phyloP scores from a whole-genome alignment of 2,797 vertebrate species.

The Rhinophrynus dorsalis region DNA sequence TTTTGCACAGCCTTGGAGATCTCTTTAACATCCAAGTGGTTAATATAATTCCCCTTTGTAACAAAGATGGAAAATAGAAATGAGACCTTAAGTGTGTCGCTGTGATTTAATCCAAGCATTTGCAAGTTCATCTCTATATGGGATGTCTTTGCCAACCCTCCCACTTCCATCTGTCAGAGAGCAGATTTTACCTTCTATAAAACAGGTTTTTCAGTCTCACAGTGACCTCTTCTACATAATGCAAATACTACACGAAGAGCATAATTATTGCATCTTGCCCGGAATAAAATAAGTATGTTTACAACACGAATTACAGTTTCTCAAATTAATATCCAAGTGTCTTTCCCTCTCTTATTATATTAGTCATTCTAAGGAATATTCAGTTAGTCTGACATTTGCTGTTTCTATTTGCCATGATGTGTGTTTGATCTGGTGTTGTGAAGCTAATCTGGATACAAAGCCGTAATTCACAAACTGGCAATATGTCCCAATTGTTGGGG shows the following conservation, averaged over 20 bases:
- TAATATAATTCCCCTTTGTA: slow-evolving; percentile 1
- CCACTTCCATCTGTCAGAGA: slow-evolving; percentile 44
- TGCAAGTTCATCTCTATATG: slow-evolving; percentile 14
- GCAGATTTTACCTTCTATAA: slow-evolving; percentile 29
- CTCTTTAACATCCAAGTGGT: no score
- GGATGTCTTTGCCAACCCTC: slow-evolving; percentile 35
- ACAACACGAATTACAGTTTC: slow-evolving; percentile 2
- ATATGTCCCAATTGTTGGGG: no score
- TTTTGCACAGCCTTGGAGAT: no score
- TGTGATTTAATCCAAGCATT: slow-evolving; percentile 10
- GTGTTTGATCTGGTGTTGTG: no score
- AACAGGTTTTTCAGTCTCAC: slow-evolving; percentile 31
- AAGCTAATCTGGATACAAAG: no score
- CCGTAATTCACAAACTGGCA: no score
- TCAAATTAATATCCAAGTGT: slow-evolving; percentile 11
- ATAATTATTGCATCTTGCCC: slow-evolving; percentile 11
- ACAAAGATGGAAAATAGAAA: slow-evolving; percentile 7
- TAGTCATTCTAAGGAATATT: slow-evolving; percentile 14
- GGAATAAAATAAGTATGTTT: slow-evolving; percentile 36
- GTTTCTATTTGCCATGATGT: neutral
- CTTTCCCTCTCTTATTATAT: slow-evolving; percentile 1
- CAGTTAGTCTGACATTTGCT: slow-evolving; percentile 17
- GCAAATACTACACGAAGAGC: neutral
- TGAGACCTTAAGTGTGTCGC: neutral
- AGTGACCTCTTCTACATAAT: slow-evolving; percentile 22